A percentile compares a stretch with the other conserved stretches of the same genome.
These are phyloP conservation scores for Beris morrisii DNA, from an alignment of 2,888 invertebrate genomes.

Conservation along the genomic window DNA sequence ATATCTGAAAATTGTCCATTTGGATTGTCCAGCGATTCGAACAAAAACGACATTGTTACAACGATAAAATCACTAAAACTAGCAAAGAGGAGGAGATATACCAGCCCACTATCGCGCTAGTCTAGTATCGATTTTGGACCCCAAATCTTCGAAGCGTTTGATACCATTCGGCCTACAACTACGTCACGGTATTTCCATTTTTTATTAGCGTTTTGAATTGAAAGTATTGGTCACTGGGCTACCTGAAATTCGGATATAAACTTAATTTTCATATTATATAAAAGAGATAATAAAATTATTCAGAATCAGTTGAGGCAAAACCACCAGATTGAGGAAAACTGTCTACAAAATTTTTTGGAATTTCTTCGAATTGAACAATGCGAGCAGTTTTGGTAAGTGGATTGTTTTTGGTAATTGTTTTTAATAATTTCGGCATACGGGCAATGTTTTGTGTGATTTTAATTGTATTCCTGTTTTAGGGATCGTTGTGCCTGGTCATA, in stretches of 20 bases:
- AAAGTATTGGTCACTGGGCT: constrained; percentile 4
- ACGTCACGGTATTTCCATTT: constrained; percentile 22
- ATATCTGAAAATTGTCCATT: no score
- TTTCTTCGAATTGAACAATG: not conserved
- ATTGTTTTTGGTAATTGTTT: constrained; percentile 4
- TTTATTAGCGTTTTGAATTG: constrained; percentile 2
- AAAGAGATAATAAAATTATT: constrained; percentile 19
- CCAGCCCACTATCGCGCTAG: no score
- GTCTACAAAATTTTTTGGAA: not conserved
- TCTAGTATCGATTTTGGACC: no score
- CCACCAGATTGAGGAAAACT: not conserved
- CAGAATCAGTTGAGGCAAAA: constrained; percentile 7
- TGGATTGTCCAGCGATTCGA: no score
- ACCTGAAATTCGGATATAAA: not conserved
- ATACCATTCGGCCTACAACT: constrained; percentile 7
- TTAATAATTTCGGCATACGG: not conserved
- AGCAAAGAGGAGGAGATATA: no score
- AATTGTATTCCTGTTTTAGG: constrained; percentile 5
- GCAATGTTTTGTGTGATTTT: not conserved
- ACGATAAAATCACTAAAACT: no score
- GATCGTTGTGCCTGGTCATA: constrained; percentile 17
- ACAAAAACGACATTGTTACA: no score
- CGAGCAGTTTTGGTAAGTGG: constrained; percentile 31
- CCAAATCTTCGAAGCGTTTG: not conserved
- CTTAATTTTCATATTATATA: constrained; percentile 27